Evolutionary conservation across 1,140 invertebrate species (phyloP), one percentile per base, ranked within the genome.

Genomic region (Globodera rostochiensis): DNA sequence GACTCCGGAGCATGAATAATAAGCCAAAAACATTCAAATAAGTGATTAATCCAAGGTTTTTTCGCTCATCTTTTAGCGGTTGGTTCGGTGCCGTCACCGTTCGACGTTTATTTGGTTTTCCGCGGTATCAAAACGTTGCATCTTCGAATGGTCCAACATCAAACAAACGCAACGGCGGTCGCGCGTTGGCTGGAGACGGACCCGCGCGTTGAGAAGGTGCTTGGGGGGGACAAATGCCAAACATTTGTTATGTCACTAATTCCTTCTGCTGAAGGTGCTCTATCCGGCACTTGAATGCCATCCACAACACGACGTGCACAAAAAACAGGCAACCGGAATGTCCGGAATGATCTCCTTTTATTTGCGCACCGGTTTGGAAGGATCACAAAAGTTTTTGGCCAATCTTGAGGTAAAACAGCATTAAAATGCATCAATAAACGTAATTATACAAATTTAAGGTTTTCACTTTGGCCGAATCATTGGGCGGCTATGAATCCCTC

Each of bases 41-140:
- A 36, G 25, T 36, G 2, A 36, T 36, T 36, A 36, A 36, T 36
- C 25, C 0, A 36, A 36, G 2, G 25, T 36, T n/a, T n/a, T n/a
- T n/a, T n/a, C n/a, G n/a, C n/a, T n/a, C n/a, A n/a, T n/a, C n/a
- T n/a, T n/a, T n/a, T n/a, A n/a, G 87, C 83, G 2, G 92, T 94
- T 91, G 96, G 96, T 69, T 93, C 95, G 73, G 94, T 98, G 5
- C 96, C 97, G 11, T 96, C 96, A 0, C 96, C 97, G 0, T 97
- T 98, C 90, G 97, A 99, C 90, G 98, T 96, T 90, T 95, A 93
- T 88, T 91, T 97, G 88, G 95, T 98, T 0, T 96, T 95, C 87
- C 93, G 97, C 69, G 95, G 96, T 87, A 91, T 99, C 67, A 98
- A 98, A 91, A 99, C 97, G 0, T 91, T 98, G 15, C 93, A 94